A percentile compares a stretch with the other conserved stretches of the same genome.
phyloP scores from a whole-genome alignment of 2,797 vertebrate genomes.

The Atherinosoma microstoma region DNA sequence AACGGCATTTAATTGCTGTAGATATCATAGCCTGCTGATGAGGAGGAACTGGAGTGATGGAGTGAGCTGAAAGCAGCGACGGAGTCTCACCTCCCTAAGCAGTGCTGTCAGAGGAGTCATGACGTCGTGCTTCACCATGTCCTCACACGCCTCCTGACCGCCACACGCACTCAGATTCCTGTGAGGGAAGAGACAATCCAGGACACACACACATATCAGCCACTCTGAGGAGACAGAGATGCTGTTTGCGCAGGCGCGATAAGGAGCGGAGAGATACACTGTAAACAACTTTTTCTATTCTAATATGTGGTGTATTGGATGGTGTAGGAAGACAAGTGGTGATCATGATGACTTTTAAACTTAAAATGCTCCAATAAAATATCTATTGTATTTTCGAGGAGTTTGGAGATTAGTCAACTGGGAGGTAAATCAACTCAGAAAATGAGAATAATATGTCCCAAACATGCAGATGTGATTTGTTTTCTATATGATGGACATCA shows the following conservation, averaged over 20 bases:
- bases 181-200: conserved; percentile 33
- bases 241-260: not conserved
- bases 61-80: conserved; percentile 40
- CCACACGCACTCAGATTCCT: conserved; percentile 98
- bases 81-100: conserved; percentile 89
- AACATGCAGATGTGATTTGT: not conserved
- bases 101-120: conserved; percentile 94
- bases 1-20: conserved; percentile 23
- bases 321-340: not conserved
- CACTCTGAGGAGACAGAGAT: conserved; percentile 3
- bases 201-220: conserved; percentile 46
- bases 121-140: conserved; percentile 96
- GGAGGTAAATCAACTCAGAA: not conserved
- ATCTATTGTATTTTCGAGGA: not conserved
- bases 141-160: conserved; percentile 95
- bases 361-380: not conserved
- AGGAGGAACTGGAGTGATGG: conserved; percentile 45
- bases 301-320: not conserved
- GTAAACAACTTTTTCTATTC: conserved; percentile 3
- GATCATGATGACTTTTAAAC: too few species aligned
- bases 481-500: not conserved
- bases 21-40: conserved; percentile 44
- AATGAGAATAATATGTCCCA: not conserved
- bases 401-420: not conserved
- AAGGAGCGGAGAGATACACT: not conserved